Percentiles rank a stretch among this genome's conserved stretches.
These are phyloP conservation scores for Eulacestoma nigropectus DNA, from an alignment of 2,113 vertebrate species.

Conservation along the genomic window DNA sequence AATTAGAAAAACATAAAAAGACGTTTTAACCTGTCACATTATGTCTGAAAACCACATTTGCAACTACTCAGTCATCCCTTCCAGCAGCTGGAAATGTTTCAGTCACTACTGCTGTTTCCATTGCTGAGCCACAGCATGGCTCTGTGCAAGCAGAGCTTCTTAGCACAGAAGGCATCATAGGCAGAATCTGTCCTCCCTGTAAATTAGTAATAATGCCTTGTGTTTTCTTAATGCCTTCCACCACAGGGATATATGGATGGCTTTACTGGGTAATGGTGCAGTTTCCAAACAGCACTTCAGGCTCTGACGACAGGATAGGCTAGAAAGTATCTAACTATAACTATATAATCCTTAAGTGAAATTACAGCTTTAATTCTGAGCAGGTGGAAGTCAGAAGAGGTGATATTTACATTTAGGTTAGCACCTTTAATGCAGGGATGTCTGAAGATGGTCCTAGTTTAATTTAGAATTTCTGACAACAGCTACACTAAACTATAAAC, in stretches of 20 bases:
- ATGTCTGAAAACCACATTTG: background rate
- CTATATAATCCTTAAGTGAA: background rate
- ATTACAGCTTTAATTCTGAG: background rate
- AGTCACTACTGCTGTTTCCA: background rate
- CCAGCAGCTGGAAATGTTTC: background rate
- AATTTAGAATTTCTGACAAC: background rate
- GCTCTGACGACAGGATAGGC: background rate
- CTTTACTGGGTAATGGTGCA: background rate
- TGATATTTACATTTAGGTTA: background rate
- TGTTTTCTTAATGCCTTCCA: background rate
- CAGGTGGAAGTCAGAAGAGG: background rate
- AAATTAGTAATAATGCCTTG: background rate
- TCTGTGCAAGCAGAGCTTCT: background rate
- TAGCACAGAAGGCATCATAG: background rate
- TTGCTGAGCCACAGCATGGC: background rate
- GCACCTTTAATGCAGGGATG: background rate
- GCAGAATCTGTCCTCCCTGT: background rate
- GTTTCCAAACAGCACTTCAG: background rate
- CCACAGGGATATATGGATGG: rapidly evolving
- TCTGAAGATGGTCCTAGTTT: background rate
- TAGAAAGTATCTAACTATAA: background rate
- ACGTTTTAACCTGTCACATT: background rate
- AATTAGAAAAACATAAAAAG: background rate
- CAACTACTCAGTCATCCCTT: background rate
- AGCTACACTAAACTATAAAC: background rate